phyloP scores from a whole-genome alignment of 2,888 invertebrate species.

The Deilephila porcellus region DNA sequence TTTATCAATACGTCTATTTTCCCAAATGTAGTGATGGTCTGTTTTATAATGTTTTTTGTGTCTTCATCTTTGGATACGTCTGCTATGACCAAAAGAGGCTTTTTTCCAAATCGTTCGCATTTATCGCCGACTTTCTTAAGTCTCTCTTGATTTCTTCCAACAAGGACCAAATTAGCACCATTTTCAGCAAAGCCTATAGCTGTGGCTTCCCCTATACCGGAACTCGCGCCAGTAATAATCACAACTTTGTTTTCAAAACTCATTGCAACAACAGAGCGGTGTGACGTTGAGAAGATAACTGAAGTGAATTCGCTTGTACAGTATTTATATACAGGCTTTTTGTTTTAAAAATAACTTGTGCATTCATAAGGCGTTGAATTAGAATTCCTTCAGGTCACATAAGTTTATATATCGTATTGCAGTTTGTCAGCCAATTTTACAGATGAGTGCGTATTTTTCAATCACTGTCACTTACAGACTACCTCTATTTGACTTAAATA shows the following conservation, averaged over 20 bases:
- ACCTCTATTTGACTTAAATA: too few relatives aligned
- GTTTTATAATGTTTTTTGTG: background rate
- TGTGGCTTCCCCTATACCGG: conserved; percentile 31
- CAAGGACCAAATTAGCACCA: conserved; percentile 26
- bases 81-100: conserved; percentile 13
- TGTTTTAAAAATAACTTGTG: background rate
- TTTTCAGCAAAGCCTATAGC: conserved; percentile 31
- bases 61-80: conserved; percentile 16
- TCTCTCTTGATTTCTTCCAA: conserved; percentile 29
- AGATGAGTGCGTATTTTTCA: too few relatives aligned
- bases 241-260: conserved; percentile 25
- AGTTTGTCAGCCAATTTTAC: too few relatives aligned
- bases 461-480: too few relatives aligned
- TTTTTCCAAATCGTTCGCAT: background rate
- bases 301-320: background rate
- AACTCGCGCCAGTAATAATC: conserved; percentile 29
- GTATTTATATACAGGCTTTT: background rate
- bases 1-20: conserved; percentile 23
- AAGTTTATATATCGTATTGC: background rate
- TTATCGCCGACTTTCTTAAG: conserved; percentile 2
- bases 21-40: conserved; percentile 5
- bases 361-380: background rate
- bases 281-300: background rate
- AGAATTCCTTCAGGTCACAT: too few relatives aligned
- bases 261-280: background rate